These are phyloP conservation scores for Stichodactyla mertensii DNA, from an alignment of 64 coral and sea anemone genomes.

Conservation along the genomic window DNA sequence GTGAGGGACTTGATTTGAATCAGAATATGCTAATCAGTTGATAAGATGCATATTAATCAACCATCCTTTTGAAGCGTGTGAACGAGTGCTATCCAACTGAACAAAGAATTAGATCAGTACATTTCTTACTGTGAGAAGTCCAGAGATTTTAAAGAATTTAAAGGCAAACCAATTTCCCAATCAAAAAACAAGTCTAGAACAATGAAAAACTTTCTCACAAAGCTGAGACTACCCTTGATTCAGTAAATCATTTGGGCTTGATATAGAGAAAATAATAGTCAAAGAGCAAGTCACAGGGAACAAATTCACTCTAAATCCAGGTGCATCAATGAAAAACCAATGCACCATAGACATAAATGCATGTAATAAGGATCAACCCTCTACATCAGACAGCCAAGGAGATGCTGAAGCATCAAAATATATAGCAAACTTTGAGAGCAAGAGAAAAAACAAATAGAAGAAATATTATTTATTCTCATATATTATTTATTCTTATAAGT, in stretches of 20 bases:
- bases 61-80: too few species aligned
- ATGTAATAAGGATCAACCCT: neutral
- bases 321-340: neutral
- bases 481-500: conserved; percentile 38
- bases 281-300: conserved; percentile 56
- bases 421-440: conserved; percentile 4
- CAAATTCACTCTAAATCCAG: neutral
- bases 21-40: too few species aligned
- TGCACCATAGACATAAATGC: neutral
- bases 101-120: conserved; percentile 39
- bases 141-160: conserved; percentile 25
- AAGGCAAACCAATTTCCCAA: conserved; percentile 54
- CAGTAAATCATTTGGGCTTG: conserved; percentile 53
- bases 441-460: conserved; percentile 21
- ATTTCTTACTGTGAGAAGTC: conserved; percentile 23
- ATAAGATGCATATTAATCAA: too few species aligned
- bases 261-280: conserved; percentile 39
- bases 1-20: too few species aligned
- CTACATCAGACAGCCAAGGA: neutral
- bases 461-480: conserved; percentile 34
- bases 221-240: conserved; percentile 64
- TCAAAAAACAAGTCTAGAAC: conserved; percentile 70
- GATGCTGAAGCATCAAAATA: neutral
- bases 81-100: too few species aligned
- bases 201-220: conserved; percentile 61